Conservation (phyloP, 2,888 invertebrate genomes). For the Noctuana brunneofusca region DNA sequence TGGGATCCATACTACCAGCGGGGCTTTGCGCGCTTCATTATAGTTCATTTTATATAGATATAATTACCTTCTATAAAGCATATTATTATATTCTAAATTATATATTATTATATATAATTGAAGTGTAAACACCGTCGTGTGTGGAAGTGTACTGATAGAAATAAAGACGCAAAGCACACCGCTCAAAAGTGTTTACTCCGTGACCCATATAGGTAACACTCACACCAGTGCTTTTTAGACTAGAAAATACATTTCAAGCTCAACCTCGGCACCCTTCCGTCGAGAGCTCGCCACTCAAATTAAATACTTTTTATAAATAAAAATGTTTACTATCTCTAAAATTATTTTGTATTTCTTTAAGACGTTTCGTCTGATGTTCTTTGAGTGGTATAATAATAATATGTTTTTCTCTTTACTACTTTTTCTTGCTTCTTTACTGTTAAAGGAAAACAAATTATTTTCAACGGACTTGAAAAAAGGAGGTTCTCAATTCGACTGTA, state of each 20-base stretch:
- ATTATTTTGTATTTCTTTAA: background rate
- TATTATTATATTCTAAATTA: no score
- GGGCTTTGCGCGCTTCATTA: no score
- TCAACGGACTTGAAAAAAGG: no score
- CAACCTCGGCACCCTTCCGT: slow-evolving; percentile 20
- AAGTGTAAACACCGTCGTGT: slow-evolving; percentile 2
- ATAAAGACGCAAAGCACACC: background rate
- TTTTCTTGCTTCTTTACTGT: background rate
- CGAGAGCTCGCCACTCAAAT: slow-evolving; percentile 24
- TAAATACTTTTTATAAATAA: slow-evolving; percentile 26
- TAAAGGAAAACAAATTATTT: no score
- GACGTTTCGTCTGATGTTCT: background rate
- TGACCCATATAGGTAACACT: slow-evolving; percentile 28
- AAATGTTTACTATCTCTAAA: slow-evolving; percentile 17
- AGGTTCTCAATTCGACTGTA: no score
- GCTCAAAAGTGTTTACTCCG: slow-evolving; percentile 10
- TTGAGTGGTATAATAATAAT: background rate
- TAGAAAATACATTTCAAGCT: slow-evolving; percentile 28
- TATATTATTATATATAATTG: no score
- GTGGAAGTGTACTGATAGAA: background rate
- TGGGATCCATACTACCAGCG: no score
- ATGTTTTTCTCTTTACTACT: background rate
- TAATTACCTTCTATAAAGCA: background rate
- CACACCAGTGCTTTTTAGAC: slow-evolving; percentile 23
- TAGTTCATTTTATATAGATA: background rate